Conservation (phyloP, 2,888 invertebrate genomes). For the Spodoptera picta region DNA sequence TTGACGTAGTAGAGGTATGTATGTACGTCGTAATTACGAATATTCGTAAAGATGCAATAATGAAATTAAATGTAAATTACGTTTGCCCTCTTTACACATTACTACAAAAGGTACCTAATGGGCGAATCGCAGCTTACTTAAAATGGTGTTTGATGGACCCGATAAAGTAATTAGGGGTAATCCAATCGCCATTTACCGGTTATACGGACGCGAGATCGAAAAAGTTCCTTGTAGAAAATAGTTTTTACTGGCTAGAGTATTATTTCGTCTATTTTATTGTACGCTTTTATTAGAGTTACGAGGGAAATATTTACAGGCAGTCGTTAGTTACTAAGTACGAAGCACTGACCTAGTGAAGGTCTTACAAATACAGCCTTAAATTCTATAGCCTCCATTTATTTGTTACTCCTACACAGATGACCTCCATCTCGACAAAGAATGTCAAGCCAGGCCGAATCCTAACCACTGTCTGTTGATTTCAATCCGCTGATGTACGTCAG, state of each 20-base stretch:
- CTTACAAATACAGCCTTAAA: too few species aligned
- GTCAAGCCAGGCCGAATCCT: constrained; percentile 12
- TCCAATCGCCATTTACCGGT: constrained; percentile 22
- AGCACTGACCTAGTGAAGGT: too few species aligned
- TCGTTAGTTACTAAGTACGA: too few species aligned
- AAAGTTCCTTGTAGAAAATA: constrained; percentile 20
- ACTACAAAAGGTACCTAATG: not conserved
- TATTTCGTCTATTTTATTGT: not conserved
- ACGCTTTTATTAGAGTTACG: too few species aligned
- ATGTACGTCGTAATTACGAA: not conserved
- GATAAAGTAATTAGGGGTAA: constrained; percentile 40
- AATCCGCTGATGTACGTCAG: constrained; percentile 36
- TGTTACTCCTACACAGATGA: too few species aligned
- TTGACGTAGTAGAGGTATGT: fast-evolving
- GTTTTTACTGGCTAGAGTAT: constrained; percentile 1
- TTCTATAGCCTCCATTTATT: too few species aligned
- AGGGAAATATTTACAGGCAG: too few species aligned
- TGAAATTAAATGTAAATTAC: constrained; percentile 6
- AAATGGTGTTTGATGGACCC: constrained; percentile 24
- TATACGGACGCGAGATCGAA: constrained; percentile 14
- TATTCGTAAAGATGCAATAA: not conserved
- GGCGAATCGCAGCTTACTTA: constrained; percentile 17
- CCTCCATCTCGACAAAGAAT: constrained; percentile 16
- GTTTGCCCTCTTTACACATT: not conserved
- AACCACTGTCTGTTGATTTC: constrained; percentile 31